Percentiles rank a stretch among this genome's conserved stretches.
These are phyloP conservation scores for Axinella damicornis DNA, from an alignment of 37 sponge, comb jelly and placozoan genomes.

Conservation along the genomic window DNA sequence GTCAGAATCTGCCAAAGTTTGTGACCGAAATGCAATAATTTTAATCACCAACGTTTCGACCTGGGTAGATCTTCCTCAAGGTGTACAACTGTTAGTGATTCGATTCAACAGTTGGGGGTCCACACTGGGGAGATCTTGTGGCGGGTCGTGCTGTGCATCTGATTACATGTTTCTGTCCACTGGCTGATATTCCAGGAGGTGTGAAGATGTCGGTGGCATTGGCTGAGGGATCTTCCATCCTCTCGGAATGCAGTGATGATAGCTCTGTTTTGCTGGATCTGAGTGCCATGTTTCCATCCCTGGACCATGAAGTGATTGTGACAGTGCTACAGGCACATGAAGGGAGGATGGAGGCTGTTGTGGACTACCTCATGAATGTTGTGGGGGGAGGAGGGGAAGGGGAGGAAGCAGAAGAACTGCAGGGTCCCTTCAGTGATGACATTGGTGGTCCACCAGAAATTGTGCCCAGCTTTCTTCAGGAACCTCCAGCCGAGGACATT, in stretches of 20 bases:
- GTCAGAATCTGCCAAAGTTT: too few relatives aligned
- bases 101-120: too few relatives aligned
- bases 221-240: too few relatives aligned
- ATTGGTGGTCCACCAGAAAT: slow-evolving; percentile 41
- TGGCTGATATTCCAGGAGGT: too few relatives aligned
- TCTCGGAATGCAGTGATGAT: background rate
- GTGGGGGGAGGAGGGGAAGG: background rate
- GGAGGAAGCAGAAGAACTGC: background rate
- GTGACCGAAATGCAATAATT: too few relatives aligned
- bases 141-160: too few relatives aligned
- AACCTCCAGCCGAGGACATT: slow-evolving; percentile 42
- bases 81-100: too few relatives aligned
- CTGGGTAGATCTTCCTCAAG: too few relatives aligned
- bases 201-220: too few relatives aligned
- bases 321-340: slow-evolving; percentile 23
- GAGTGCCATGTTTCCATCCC: slow-evolving; percentile 43
- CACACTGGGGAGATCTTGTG: too few relatives aligned
- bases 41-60: too few relatives aligned
- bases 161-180: too few relatives aligned
- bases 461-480: slow-evolving; percentile 7
- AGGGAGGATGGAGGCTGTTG: slow-evolving; percentile 27
- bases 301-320: slow-evolving; percentile 36
- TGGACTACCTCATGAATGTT: slow-evolving; percentile 51
- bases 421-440: slow-evolving; percentile 24
- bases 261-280: slow-evolving; percentile 14